Evolutionary conservation across 2,797 vertebrate species (phyloP).

Genomic region (Nothura maculosa): DNA sequence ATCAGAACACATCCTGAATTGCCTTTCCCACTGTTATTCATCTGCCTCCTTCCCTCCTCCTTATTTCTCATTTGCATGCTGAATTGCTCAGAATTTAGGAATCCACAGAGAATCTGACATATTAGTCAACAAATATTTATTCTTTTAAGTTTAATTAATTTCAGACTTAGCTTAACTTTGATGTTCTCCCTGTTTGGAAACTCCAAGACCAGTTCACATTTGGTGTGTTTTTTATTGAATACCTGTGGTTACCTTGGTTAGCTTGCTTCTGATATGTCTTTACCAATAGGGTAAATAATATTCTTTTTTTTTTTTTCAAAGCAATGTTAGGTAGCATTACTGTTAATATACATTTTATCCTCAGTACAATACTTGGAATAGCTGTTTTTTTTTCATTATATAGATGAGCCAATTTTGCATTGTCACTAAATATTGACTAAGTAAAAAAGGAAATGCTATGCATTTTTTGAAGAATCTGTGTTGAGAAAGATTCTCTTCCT

Average conservation of each 20-base stretch:
- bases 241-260: not conserved
- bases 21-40: slow-evolving; percentile 5
- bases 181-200: not conserved
- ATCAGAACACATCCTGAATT: slow-evolving; percentile 19
- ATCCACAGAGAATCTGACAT: not conserved
- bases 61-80: not conserved
- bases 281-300: not conserved
- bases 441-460: not conserved
- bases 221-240: slow-evolving; percentile 22
- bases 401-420: not conserved
- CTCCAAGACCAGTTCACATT: not conserved
- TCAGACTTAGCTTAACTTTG: not conserved
- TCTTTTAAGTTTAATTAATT: slow-evolving; percentile 9
- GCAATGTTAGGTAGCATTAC: not conserved
- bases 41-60: not conserved
- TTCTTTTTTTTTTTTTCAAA: rapidly evolving
- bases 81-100: not conserved
- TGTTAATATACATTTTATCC: not conserved
- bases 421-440: not conserved
- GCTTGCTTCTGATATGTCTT: not conserved
- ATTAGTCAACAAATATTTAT: not conserved
- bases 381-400: not conserved
- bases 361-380: slow-evolving; percentile 2
- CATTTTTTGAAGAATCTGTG: slow-evolving; percentile 28
- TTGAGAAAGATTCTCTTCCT: slow-evolving; percentile 12